Conservation (phyloP, 2,113 vertebrate genomes). For the Grantiella picta region DNA sequence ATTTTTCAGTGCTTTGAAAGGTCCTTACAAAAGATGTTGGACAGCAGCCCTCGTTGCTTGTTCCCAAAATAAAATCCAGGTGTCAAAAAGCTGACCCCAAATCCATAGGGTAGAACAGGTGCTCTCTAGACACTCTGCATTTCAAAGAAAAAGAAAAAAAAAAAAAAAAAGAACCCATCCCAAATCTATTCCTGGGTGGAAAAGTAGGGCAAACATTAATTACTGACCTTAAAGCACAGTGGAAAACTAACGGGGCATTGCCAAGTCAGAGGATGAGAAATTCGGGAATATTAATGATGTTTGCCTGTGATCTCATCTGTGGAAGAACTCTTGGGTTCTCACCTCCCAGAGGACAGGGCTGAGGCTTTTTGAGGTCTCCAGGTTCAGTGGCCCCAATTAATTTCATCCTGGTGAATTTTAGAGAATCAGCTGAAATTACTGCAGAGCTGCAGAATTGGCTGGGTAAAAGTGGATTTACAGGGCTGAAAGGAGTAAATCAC, state of each 20-base stretch:
- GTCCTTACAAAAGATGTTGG: background rate
- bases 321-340: background rate
- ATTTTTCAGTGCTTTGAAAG: slow-evolving; percentile 2
- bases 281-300: slow-evolving; percentile 32
- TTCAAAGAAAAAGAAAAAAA: slow-evolving; percentile 19
- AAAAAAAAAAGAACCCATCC: background rate
- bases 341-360: slow-evolving; percentile 35
- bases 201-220: slow-evolving; percentile 60
- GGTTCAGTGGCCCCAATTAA: background rate
- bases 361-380: background rate
- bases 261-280: slow-evolving; percentile 56
- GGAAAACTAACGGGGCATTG: slow-evolving; percentile 57
- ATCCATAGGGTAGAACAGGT: background rate
- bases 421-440: slow-evolving; percentile 14
- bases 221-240: slow-evolving; percentile 56
- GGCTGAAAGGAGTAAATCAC: background rate
- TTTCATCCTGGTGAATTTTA: background rate
- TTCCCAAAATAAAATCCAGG: background rate
- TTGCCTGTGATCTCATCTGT: slow-evolving; percentile 31
- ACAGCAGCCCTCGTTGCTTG: background rate
- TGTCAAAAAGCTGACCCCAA: slow-evolving; percentile 19
- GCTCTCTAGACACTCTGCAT: slow-evolving; percentile 44
- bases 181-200: slow-evolving; percentile 25
- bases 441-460: background rate
- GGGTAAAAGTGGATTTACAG: rapidly evolving